Evolutionary conservation across 2,888 invertebrate genomes (phyloP).

Genomic region (Bruchidius siliquastri): DNA sequence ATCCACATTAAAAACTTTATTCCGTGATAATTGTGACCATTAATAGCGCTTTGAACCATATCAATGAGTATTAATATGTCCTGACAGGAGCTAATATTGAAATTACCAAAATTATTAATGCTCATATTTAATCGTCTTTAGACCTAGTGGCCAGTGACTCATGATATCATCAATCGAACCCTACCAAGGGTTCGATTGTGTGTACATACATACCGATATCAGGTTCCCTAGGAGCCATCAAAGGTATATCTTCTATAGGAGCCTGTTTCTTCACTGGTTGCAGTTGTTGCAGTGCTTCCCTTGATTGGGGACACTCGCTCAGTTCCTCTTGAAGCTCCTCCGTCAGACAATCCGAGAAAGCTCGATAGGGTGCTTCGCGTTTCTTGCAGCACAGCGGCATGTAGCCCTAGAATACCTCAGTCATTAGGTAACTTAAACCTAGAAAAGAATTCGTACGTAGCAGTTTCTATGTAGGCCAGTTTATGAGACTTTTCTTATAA

Average conservation of each 20-base stretch:
- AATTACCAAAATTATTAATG: no score
- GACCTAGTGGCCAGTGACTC: no score
- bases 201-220: neutral
- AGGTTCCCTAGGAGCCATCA: neutral
- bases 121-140: no score
- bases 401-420: neutral
- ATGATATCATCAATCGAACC: no score
- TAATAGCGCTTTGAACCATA: no score
- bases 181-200: neutral
- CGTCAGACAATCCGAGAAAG: constrained; percentile 30
- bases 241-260: constrained; percentile 1
- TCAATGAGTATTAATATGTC: no score
- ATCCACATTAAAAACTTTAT: no score
- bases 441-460: neutral
- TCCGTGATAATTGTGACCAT: no score
- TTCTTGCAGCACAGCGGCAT: constrained; percentile 4
- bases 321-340: constrained; percentile 23
- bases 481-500: no score
- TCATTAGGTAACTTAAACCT: neutral
- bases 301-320: constrained; percentile 28
- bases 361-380: constrained; percentile 21
- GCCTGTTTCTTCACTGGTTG: constrained; percentile 26
- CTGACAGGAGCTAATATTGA: no score
- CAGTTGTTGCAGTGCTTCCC: constrained; percentile 19
- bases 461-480: neutral